A percentile compares a stretch with the other conserved stretches of the same genome.
These are phyloP conservation scores for Apis cerana DNA, from an alignment of 1,140 invertebrate genomes.

Conservation along the genomic window DNA sequence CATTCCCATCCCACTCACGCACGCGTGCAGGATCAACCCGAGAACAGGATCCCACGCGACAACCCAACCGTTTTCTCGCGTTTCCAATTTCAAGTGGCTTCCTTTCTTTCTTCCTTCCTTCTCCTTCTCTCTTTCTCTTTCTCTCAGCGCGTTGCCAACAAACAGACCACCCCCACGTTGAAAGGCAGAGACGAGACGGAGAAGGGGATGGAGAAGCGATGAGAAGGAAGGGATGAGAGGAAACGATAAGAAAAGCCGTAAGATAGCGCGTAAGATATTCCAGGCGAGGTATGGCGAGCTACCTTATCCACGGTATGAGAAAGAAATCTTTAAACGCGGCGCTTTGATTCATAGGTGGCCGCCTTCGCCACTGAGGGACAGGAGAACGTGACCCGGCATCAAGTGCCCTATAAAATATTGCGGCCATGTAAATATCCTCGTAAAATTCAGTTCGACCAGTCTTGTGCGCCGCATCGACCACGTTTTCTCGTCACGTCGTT, in stretches of 20 bases:
- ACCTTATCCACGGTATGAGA: conserved; percentile 66
- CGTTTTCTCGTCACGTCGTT: background rate
- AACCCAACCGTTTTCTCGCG: conserved; percentile 4
- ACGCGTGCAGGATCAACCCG: conserved; percentile 1
- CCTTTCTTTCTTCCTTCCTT: conserved; percentile 1
- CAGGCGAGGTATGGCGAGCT: conserved; percentile 51
- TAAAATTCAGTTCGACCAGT: conserved; percentile 69
- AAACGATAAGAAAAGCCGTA: conserved; percentile 46
- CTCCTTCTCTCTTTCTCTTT: background rate
- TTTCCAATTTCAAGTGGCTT: conserved; percentile 40
- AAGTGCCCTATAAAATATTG: conserved; percentile 79
- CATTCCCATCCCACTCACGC: background rate
- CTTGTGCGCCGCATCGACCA: background rate
- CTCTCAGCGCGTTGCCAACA: conserved; percentile 24
- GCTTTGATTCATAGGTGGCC: conserved; percentile 76
- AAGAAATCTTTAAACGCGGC: conserved; percentile 74
- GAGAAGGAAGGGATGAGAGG: background rate
- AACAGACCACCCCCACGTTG: conserved; percentile 6
- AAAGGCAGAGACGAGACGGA: conserved; percentile 12
- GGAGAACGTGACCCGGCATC: conserved; percentile 77
- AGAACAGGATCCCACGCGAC: conserved; percentile 3
- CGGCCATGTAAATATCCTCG: conserved; percentile 77
- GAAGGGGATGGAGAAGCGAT: background rate
- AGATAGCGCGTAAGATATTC: conserved; percentile 63
- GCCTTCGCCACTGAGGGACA: conserved; percentile 58